Evolutionary conservation across 2,888 invertebrate species (phyloP), one percentile per base, ranked within the genome.

Genomic region (Phytoseiulus persimilis): DNA sequence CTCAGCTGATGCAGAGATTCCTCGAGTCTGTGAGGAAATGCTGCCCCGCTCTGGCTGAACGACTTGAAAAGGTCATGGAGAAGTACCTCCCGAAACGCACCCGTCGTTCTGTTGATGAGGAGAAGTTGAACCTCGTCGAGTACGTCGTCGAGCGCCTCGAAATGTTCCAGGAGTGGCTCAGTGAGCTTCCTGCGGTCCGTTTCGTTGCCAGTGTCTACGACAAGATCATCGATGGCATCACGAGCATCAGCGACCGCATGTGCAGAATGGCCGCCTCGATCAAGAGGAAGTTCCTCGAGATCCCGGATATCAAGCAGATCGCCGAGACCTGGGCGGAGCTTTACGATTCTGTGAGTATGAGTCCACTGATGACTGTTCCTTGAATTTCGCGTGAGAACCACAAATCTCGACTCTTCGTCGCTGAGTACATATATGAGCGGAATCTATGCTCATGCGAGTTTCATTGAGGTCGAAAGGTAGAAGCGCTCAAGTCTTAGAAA

Each of bases 311-410:
- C 32, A 87, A 87, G 18, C 87, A 87, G 33, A 87, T 87, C 32
- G 87, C 87, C 14, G 87, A 87, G 11, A 87, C 87, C 9, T 87
- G 87, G 87, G 87, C 87, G 31, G 87, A 87, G 87, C 87, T 87
- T n/a, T 87, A 87, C 87, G 87, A 87, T 33, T 31, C 87, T n/a
- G 87, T 87, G 45, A 33, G 87, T 87, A 33, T 33, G 33, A 23
- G 14, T 84, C 31, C 14, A n/a, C n/a, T n/a, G n/a, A n/a, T n/a
- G n/a, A n/a, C n/a, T n/a, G n/a, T n/a, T n/a, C n/a, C n/a, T n/a
- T n/a, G n/a, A n/a, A n/a, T n/a, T n/a, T n/a, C n/a, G n/a, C n/a
- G n/a, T n/a, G n/a, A n/a, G n/a, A n/a, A n/a, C n/a, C n/a, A n/a
- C n/a, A n/a, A n/a, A n/a, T n/a, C n/a, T n/a, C n/a, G n/a, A n/a